These are phyloP conservation scores for Alosa sapidissima DNA, from an alignment of 2,797 vertebrate species.

Conservation along the genomic window DNA sequence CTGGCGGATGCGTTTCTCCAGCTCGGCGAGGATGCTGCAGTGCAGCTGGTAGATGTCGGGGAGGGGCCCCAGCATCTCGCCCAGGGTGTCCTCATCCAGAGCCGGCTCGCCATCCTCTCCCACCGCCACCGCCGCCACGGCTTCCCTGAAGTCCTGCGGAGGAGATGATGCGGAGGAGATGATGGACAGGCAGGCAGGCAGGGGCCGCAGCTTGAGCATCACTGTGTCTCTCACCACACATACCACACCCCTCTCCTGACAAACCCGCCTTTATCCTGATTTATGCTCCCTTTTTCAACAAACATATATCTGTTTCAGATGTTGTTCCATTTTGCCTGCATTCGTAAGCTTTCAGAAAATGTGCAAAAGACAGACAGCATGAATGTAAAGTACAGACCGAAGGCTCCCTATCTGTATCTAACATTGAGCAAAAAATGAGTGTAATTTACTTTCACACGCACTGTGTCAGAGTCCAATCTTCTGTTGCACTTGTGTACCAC, in stretches of 20 bases:
- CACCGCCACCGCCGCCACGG: slow-evolving; percentile 68
- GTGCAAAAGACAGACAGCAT: no score
- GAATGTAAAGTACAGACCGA: no score
- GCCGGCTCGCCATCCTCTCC: slow-evolving; percentile 72
- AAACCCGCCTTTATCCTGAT: neutral
- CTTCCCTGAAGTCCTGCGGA: slow-evolving; percentile 83
- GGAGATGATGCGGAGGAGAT: slow-evolving; percentile 6
- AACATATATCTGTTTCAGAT: no score
- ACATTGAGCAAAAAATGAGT: no score
- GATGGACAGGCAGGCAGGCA: slow-evolving; percentile 30
- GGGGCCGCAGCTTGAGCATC: neutral
- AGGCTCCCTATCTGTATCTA: no score
- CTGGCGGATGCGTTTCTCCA: slow-evolving; percentile 82
- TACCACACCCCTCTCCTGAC: neutral
- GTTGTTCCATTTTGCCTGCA: no score
- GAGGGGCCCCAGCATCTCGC: slow-evolving; percentile 80
- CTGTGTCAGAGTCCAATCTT: neutral
- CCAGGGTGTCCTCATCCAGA: slow-evolving; percentile 78
- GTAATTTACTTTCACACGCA: neutral
- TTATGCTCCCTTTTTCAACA: no score
- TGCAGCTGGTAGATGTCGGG: slow-evolving; percentile 85
- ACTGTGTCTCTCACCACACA: neutral
- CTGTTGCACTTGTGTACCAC: neutral
- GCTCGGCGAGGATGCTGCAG: slow-evolving; percentile 81
- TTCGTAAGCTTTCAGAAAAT: no score